Base-by-base conservation (phyloP, 2,113 vertebrate species). In the Electrona antarctica region DNA sequence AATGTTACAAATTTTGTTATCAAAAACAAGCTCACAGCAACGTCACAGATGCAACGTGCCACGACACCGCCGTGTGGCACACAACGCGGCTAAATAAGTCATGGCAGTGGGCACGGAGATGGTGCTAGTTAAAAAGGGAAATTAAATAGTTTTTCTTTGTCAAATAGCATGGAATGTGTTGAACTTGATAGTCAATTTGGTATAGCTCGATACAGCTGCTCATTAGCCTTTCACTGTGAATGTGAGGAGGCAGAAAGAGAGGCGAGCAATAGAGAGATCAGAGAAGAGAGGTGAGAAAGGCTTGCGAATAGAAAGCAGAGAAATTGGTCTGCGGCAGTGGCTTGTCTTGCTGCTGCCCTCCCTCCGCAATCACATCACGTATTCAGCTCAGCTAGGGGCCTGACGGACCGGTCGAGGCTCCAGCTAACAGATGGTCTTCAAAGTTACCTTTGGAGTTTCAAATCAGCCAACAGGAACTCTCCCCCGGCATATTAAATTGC, bases 371-470 rank as follows among this genome's bases (percentile, higher is more conserved):
- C 50, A 41, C 33, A 70, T 87, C 80, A 82, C 28, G 69, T 64
- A 78, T 86, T 89, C 76, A 74, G 74, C 77, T 81, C 82, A 21
- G 21, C 21, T 21, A 77, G 86, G 71, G 74, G 72, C 79, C 33
- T 6, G 33, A 41, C 3, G 33, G 57, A 73, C 55, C 79, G 76
- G 11, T 11, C 29, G 47, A 49, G 67, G 71, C 64, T 79, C 57
- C 51, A 62, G 79, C 55, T n/a, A 65, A 77, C 91, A 93, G 88
- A 91, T 91, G 91, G 89, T 78, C 62, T 47, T 76, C 61, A 76
- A 56, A 71, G 61, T 69, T 66, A 79, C 81, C 85, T 85, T 92
- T 87, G 80, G 33, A 88, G 75, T 75, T 81, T 66, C 60, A 83
- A 86, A 66, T 82, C 79, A 74, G 71, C 71, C 74, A 55, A 71